Base-by-base conservation (phyloP, 2,113 vertebrate species). In the Petrocephalus microphthalmus region DNA sequence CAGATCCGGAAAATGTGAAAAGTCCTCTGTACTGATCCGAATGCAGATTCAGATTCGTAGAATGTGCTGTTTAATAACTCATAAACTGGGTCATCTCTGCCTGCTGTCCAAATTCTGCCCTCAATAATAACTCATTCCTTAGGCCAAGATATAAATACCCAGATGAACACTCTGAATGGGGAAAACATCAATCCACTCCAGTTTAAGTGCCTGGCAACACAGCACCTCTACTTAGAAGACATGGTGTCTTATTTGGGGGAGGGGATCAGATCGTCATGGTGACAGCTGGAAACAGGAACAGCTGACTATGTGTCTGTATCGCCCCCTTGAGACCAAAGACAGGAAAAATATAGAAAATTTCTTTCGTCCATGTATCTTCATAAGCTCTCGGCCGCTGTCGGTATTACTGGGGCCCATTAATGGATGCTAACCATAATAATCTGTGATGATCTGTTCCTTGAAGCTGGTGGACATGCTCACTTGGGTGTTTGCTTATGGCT, bases 201-300 rank as follows among this genome's bases (percentile, higher is more conserved):
- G 90, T 91, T 92, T 89, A 89, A 90, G 90, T 89, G 87, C 89
- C 92, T 92, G 93, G 93, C 93, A 93, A 92, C 92, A 92, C 88
- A 6, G 85, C 86, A 3, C 56, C 22, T 88, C 49, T 51, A 52
- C 25, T 84, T 47, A 84, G 83, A 51, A 90, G 87, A 20, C 67
- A 57, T 87, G 52, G 74, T 84, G 54, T 87, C 54, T 22, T 33
- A 6, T 20, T 60, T 7, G 56, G 13, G 42, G 86, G 56, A 25
- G n/a, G 25, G 42, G 60, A 2, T 11, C 49, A 15, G n/a, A 84
- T 51, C 10, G 6, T 29, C 49, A 25, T 67, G 60, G 60, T 29
- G 60, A 67, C 60, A 67, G 4, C 60, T 67, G n/a, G 60, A 67
- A 67, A 67, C 60, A 67, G n/a, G 60, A 67, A 67, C 60, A 67